Evolutionary conservation across 2,113 vertebrate genomes (phyloP).

Genomic region (Mungos mungo): DNA sequence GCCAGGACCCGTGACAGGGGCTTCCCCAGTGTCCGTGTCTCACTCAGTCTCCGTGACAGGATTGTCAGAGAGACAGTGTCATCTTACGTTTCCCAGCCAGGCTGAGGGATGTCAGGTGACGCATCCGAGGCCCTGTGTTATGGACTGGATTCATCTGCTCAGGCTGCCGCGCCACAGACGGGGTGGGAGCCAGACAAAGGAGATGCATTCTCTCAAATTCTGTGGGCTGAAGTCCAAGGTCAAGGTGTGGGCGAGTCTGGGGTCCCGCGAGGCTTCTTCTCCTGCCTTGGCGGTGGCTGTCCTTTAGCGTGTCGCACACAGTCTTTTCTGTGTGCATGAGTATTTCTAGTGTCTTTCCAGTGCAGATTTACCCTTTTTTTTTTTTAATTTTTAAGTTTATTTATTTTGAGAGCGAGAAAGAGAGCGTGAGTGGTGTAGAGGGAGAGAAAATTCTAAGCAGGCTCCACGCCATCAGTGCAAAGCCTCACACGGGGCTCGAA

Average conservation of each 20-base stretch:
- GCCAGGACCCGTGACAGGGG: accelerated
- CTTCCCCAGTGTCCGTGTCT: accelerated
- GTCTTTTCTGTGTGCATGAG: neutral
- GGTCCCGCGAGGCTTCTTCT: neutral
- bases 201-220: neutral
- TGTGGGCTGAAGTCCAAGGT: neutral
- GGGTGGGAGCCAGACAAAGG: neutral
- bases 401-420: too few relatives aligned
- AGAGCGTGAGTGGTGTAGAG: too few relatives aligned
- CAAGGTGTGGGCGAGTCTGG: neutral
- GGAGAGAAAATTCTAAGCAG: too few relatives aligned
- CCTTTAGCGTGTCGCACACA: neutral
- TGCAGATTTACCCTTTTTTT: neutral
- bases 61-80: neutral
- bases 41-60: neutral
- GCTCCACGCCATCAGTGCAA: too few relatives aligned
- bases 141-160: accelerated
- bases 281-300: accelerated
- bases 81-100: neutral
- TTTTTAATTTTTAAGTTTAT: too few relatives aligned
- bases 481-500: too few relatives aligned
- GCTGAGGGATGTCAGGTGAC: neutral
- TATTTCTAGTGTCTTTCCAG: neutral
- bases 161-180: neutral
- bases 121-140: neutral